A percentile compares a stretch with the other conserved stretches of the same genome.
Conservation (phyloP, 2,888 invertebrate genomes). For the Mimachlamys varia region DNA sequence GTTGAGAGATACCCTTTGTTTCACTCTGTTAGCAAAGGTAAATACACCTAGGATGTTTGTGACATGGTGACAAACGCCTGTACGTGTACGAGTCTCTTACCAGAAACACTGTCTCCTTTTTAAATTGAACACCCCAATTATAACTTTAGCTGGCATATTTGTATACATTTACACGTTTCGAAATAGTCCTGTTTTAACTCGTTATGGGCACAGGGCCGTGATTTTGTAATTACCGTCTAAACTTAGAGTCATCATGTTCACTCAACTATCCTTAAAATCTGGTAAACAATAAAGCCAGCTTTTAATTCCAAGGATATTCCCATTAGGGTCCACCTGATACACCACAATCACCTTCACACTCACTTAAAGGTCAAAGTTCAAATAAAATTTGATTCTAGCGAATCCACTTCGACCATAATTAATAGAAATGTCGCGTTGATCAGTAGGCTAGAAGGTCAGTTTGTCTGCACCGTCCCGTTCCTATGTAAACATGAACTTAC, state of each 20-base stretch:
- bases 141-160: not conserved
- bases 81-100: not conserved
- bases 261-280: not conserved
- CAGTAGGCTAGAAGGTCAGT: not conserved
- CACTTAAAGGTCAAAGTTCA: not conserved
- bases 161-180: not conserved
- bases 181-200: not conserved
- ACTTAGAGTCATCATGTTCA: not conserved
- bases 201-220: not conserved
- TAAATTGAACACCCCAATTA: not conserved
- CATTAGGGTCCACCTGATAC: not conserved
- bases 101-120: not conserved
- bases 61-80: not conserved
- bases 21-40: not conserved
- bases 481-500: not conserved
- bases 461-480: not conserved
- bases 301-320: not conserved
- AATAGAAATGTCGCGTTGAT: not conserved
- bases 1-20: not conserved
- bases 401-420: not conserved
- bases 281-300: not conserved
- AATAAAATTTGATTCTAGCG: not conserved
- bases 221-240: not conserved
- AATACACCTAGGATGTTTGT: not conserved
- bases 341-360: not conserved